Conservation (phyloP, 2,113 vertebrate species). For the Solenodon paradoxus region DNA sequence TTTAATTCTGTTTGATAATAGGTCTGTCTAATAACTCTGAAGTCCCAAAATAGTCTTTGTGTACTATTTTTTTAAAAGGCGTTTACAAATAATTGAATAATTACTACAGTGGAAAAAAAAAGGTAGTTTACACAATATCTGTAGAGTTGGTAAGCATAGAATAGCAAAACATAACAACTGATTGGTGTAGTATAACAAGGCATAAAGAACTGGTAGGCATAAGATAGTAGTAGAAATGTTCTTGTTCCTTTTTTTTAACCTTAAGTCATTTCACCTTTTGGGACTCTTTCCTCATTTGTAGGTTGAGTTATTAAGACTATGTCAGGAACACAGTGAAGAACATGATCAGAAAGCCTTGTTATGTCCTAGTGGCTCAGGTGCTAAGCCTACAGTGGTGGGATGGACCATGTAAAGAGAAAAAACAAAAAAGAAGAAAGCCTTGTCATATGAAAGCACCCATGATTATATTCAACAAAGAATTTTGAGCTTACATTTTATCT, state of each 20-base stretch:
- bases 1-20: conserved; percentile 18
- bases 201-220: neutral
- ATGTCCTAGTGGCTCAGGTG: too few species aligned
- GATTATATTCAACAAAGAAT: conserved; percentile 16
- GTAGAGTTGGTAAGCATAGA: neutral
- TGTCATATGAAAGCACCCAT: neutral
- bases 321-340: neutral
- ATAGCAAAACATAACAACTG: neutral
- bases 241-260: neutral
- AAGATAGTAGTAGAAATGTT: neutral
- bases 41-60: neutral
- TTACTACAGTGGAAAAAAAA: too few species aligned
- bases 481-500: neutral
- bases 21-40: neutral
- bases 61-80: neutral
- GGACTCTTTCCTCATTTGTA: neutral
- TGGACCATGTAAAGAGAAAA: too few species aligned
- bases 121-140: neutral
- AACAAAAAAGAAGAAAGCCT: too few species aligned
- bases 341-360: neutral
- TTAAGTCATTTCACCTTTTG: conserved; percentile 4
- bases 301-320: neutral
- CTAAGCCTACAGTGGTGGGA: too few species aligned
- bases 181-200: neutral
- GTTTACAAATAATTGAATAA: too few species aligned